These are phyloP conservation scores for Lethenteron reissneri DNA, from an alignment of 2,113 vertebrate species.

Conservation along the genomic window DNA sequence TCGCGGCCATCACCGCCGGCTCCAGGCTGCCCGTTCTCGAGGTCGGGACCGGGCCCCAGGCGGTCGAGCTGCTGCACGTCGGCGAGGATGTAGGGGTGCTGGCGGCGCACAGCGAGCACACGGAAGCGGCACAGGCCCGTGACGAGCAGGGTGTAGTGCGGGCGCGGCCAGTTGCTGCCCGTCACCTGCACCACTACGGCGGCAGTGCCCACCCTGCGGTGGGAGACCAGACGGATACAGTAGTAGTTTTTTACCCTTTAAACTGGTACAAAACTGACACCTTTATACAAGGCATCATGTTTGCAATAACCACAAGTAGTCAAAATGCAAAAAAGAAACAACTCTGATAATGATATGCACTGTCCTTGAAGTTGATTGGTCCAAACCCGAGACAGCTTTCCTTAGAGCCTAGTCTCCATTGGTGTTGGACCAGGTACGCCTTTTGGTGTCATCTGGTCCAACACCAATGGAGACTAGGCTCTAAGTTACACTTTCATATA, in stretches of 20 bases:
- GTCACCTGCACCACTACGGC: constrained; percentile 76
- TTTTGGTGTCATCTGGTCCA: no score
- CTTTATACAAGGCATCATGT: no score
- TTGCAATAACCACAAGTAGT: no score
- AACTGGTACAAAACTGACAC: neutral
- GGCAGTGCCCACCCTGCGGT: constrained; percentile 57
- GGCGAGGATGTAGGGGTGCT: constrained; percentile 57
- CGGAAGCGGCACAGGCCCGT: constrained; percentile 77
- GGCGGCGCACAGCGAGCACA: constrained; percentile 42
- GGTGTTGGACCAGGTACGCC: no score
- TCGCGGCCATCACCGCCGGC: constrained; percentile 23
- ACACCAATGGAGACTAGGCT: no score
- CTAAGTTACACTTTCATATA: no score
- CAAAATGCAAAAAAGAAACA: no score
- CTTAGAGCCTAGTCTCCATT: no score
- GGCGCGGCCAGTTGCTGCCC: constrained; percentile 95
- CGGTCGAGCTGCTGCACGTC: constrained; percentile 75
- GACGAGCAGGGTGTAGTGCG: constrained; percentile 72
- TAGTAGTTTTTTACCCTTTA: neutral
- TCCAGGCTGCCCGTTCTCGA: no score
- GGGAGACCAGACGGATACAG: neutral
- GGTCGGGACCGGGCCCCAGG: constrained; percentile 25
- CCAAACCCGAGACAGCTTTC: no score
- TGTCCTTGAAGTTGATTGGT: no score
- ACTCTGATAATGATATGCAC: no score